phyloP scores from a whole-genome alignment of 2,113 vertebrate genomes.

The Dromaius novaehollandiae region DNA sequence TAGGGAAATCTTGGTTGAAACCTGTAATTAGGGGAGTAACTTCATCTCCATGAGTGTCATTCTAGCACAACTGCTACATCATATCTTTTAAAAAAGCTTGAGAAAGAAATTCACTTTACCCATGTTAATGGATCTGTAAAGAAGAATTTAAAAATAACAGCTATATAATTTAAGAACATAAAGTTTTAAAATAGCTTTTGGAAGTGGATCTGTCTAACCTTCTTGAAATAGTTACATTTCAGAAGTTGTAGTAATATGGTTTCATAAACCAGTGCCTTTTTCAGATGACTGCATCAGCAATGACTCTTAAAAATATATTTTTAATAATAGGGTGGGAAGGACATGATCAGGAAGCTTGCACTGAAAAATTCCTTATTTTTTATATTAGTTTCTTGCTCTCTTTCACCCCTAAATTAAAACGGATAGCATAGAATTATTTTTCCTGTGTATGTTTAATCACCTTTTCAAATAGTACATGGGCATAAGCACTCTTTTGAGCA shows the following conservation, averaged over 20 bases:
- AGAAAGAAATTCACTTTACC: neutral
- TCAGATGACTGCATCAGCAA: conserved; percentile 6
- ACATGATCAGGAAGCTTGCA: neutral
- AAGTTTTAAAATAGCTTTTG: conserved; percentile 17
- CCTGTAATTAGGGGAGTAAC: neutral
- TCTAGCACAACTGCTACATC: neutral
- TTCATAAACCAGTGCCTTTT: conserved; percentile 54
- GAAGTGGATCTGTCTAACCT: neutral
- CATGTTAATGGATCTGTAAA: neutral
- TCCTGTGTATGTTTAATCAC: neutral
- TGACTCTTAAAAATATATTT: neutral
- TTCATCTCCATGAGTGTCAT: conserved; percentile 29
- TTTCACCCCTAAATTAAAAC: neutral
- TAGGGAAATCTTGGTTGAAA: conserved; percentile 26
- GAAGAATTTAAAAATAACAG: conserved; percentile 22
- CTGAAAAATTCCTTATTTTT: neutral
- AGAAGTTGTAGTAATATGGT: conserved; percentile 15
- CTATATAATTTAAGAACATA: neutral
- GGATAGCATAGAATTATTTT: neutral
- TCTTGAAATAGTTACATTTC: conserved; percentile 45
- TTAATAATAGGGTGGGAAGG: neutral
- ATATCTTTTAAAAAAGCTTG: neutral
- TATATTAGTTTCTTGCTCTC: neutral
- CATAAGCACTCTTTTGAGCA: neutral
- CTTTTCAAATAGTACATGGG: neutral